phyloP scores from a whole-genome alignment of 2,797 vertebrate species.

The Hozukius guyotensis region DNA sequence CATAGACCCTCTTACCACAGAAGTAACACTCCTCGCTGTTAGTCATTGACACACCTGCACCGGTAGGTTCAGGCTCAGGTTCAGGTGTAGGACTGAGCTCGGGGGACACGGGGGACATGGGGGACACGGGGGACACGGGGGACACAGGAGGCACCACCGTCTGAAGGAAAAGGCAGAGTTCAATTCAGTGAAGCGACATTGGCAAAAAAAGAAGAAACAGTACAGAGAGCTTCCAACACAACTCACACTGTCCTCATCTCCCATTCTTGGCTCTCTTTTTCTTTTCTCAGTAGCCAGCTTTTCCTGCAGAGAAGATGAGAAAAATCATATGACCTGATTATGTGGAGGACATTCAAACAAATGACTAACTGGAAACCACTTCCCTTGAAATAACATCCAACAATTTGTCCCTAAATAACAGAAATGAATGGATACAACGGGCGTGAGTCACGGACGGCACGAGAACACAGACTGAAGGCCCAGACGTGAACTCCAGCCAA shows the following conservation, averaged over 20 bases:
- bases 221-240: not conserved
- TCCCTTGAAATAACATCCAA: constrained; percentile 1
- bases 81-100: not conserved
- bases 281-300: constrained; percentile 62
- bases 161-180: constrained; percentile 30
- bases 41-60: constrained; percentile 1
- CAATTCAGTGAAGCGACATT: not conserved
- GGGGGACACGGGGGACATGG: not conserved
- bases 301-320: constrained; percentile 70
- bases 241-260: constrained; percentile 77
- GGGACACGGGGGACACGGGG: constrained; percentile 22
- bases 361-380: not conserved
- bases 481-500: constrained; percentile 25
- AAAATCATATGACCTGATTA: constrained; percentile 43
- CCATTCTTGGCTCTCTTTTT: constrained; percentile 63
- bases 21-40: constrained; percentile 89
- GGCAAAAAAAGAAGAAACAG: not conserved
- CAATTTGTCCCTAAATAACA: not conserved
- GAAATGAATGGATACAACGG: not conserved
- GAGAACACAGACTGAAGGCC: not conserved
- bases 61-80: not conserved
- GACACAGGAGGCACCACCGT: constrained; percentile 16
- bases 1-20: constrained; percentile 87
- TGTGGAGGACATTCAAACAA: not conserved
- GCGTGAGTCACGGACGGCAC: constrained; percentile 9